Base-by-base conservation (phyloP, 2,888 invertebrate species). In the Emmelina monodactyla region DNA sequence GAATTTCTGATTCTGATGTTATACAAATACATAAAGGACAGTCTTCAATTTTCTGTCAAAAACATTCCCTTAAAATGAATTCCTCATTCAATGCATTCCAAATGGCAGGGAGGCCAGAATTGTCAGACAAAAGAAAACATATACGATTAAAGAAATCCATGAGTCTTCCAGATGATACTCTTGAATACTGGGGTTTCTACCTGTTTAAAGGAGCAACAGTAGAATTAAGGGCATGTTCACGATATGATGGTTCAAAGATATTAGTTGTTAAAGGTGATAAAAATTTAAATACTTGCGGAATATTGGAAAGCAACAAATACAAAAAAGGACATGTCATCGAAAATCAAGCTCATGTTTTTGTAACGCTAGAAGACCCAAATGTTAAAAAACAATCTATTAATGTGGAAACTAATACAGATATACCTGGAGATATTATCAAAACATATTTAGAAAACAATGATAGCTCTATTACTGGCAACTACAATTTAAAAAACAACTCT, bases 161-260 rank as follows among this genome's bases (percentile, higher is more conserved):
- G 89, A 83, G 82, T 2, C 66, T 93, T 42, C 91, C 91, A 0
- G 92, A 92, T 60, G 92, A 92, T 51, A 91, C 92, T 7, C 67
- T 92, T 22, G 92, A 93, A 62, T 93, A 92, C 62, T 93, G 92
- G 92, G 92, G 92, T 2, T 92, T 93, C 68, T 92, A 89, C 69
- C 73, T 93, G 31, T 73, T 91, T 32, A 85, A 87, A 63, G 92
- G 91, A 14, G 91, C 92, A 1, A 84, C 83, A 9, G 91, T 93
- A 2, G 84, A 85, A 44, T 69, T 93, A 14, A 88, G 89, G 53
- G 88, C 89, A 30, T 93, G 92, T 58, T 92, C 92, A 9, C 84
- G 88, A 55, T 88, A 84, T 58, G 84, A 87, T 47, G 92, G 92
- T 11, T 88, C 92, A 0, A 85, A 89, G 38, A 86, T 93, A 52